Conservation (phyloP, 2,888 invertebrate species). For the Yponomeuta plumbellus region DNA sequence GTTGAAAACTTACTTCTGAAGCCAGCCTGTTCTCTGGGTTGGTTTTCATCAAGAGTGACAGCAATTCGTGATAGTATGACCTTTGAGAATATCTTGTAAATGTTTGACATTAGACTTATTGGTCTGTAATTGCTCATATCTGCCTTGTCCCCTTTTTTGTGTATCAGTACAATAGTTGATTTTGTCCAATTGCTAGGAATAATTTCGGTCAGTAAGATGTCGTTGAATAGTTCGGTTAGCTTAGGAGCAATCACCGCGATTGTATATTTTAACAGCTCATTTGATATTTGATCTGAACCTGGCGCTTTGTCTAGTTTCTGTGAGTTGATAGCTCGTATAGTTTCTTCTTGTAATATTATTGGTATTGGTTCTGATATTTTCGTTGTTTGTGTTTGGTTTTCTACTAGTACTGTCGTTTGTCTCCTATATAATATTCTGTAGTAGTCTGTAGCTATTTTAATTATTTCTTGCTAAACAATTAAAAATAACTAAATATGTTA, state of each 20-base stretch:
- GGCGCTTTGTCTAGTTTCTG: conserved; percentile 16
- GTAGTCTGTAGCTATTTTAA: too few relatives aligned
- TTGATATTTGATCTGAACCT: conserved; percentile 11
- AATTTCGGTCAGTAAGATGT: not conserved
- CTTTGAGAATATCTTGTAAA: conserved; percentile 19
- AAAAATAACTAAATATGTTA: too few relatives aligned
- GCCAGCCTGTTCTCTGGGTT: conserved; percentile 14
- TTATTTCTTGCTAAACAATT: too few relatives aligned
- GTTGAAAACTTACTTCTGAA: conserved; percentile 14
- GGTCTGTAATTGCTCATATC: conserved; percentile 21
- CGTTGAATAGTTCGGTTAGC: conserved; percentile 4
- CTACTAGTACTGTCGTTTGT: not conserved
- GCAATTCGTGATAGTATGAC: conserved; percentile 17
- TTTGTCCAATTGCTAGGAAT: conserved; percentile 3
- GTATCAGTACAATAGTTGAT: conserved; percentile 15
- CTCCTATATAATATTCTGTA: too few relatives aligned
- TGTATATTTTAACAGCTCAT: conserved; percentile 11
- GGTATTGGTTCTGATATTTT: conserved; percentile 13
- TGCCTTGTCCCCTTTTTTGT: conserved; percentile 21
- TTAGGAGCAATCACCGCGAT: not conserved
- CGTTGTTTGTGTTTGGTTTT: not conserved
- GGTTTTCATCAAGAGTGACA: not conserved
- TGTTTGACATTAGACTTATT: conserved; percentile 17
- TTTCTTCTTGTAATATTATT: not conserved
- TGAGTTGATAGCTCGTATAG: not conserved